These are phyloP conservation scores for Calliopum simillimum DNA, from an alignment of 2,888 invertebrate genomes.

Conservation along the genomic window DNA sequence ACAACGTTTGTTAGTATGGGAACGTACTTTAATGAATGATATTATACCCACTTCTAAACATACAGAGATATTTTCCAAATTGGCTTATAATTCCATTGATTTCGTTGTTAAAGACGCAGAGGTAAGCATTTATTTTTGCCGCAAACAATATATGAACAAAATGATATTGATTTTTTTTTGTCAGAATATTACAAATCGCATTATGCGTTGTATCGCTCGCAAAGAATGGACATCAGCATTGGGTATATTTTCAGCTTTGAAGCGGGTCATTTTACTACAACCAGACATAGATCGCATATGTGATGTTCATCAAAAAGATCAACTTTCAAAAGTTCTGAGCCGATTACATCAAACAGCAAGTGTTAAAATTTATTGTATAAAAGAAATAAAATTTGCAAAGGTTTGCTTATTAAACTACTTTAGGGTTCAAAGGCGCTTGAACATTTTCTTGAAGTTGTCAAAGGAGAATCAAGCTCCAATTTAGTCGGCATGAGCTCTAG, in stretches of 20 bases:
- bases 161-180: slow-evolving; percentile 47
- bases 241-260: slow-evolving; percentile 84
- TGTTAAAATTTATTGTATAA: neutral
- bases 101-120: slow-evolving; percentile 89
- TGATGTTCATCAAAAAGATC: slow-evolving; percentile 76
- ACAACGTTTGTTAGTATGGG: slow-evolving; percentile 88
- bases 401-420: neutral
- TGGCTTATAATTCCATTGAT: slow-evolving; percentile 87
- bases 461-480: slow-evolving; percentile 80
- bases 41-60: slow-evolving; percentile 86
- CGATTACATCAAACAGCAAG: slow-evolving; percentile 80
- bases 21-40: slow-evolving; percentile 84
- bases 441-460: slow-evolving; percentile 91
- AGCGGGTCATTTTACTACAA: slow-evolving; percentile 80
- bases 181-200: slow-evolving; percentile 78
- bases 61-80: slow-evolving; percentile 84
- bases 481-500: slow-evolving; percentile 70
- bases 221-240: slow-evolving; percentile 85
- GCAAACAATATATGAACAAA: neutral
- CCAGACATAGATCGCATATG: slow-evolving; percentile 85
- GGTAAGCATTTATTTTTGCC: slow-evolving; percentile 64
- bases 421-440: slow-evolving; percentile 91
- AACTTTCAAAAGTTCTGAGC: slow-evolving; percentile 79
- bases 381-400: neutral
- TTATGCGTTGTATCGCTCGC: slow-evolving; percentile 79